phyloP scores from a whole-genome alignment of 2,888 invertebrate species.

The Volucella zonaria region DNA sequence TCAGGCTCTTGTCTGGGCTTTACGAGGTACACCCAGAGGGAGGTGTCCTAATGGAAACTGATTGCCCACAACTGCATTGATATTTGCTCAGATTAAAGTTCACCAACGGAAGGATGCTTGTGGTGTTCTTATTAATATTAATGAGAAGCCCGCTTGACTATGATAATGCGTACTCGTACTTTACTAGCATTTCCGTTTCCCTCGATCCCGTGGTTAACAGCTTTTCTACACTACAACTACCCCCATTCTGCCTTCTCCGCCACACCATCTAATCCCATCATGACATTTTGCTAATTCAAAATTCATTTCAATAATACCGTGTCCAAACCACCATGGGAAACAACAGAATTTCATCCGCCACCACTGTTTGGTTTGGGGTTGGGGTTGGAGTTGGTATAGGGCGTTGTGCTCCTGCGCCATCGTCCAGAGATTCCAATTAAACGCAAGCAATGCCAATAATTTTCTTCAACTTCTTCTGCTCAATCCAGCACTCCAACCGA shows the following conservation, averaged over 20 bases:
- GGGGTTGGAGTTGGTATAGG: no score
- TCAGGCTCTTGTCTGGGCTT: background rate
- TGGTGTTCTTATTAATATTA: constrained; percentile 59
- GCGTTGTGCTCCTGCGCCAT: constrained; percentile 7
- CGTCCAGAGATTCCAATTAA: constrained; percentile 47
- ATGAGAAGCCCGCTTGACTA: constrained; percentile 59
- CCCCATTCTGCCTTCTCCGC: background rate
- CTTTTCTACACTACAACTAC: constrained; percentile 1
- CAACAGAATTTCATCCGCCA: constrained; percentile 14
- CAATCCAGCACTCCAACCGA: background rate
- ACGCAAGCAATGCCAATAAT: constrained; percentile 30
- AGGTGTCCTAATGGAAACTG: constrained; percentile 48
- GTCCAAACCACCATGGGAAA: constrained; percentile 47
- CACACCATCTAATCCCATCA: constrained; percentile 9
- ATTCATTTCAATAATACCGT: constrained; percentile 57
- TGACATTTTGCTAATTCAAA: constrained; percentile 55
- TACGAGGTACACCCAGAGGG: background rate
- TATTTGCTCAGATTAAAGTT: constrained; percentile 38
- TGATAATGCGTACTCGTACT: background rate
- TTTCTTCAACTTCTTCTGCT: background rate
- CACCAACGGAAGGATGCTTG: constrained; percentile 38
- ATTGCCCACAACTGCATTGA: constrained; percentile 25
- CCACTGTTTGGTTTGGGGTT: no score
- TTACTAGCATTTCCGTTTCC: background rate
- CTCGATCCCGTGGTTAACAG: background rate